Evolutionary conservation across 2,113 vertebrate genomes (phyloP).

Genomic region (Oncorhynchus masou): DNA sequence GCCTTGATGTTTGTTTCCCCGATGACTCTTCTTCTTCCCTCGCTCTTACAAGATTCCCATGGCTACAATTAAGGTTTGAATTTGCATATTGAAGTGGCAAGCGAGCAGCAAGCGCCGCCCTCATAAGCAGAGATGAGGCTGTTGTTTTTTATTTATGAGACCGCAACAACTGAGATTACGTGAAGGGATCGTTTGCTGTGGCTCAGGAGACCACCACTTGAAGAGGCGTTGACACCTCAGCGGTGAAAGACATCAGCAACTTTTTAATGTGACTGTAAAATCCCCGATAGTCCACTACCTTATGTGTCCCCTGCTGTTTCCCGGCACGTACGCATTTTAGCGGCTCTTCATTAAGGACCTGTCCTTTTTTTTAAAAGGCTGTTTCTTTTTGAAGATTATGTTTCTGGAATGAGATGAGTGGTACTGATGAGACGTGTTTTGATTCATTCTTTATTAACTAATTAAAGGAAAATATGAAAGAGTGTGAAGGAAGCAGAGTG

Average conservation of each 20-base stretch:
- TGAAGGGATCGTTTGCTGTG: background rate
- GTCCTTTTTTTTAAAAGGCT: background rate
- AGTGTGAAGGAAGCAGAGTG: too few relatives aligned
- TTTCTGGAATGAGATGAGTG: too few relatives aligned
- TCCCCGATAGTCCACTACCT: too few relatives aligned
- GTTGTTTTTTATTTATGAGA: too few relatives aligned
- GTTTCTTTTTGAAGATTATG: too few relatives aligned
- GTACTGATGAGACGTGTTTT: too few relatives aligned
- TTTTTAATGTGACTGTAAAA: too few relatives aligned
- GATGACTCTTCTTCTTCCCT: background rate
- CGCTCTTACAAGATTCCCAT: background rate
- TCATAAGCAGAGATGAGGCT: background rate
- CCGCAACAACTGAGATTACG: background rate
- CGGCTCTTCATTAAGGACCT: background rate
- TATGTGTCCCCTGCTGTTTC: too few relatives aligned
- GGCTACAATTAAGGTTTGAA: conserved; percentile 2
- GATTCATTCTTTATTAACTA: too few relatives aligned
- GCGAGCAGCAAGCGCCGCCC: background rate
- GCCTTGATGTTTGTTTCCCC: background rate
- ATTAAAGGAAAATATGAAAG: too few relatives aligned
- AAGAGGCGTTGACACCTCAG: too few relatives aligned
- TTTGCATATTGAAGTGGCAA: conserved; percentile 8
- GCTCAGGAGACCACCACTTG: conserved; percentile 5
- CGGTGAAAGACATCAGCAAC: background rate
- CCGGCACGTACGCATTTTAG: background rate